A percentile compares a stretch with the other conserved stretches of the same genome.
Evolutionary conservation across 2,888 invertebrate genomes (phyloP).

Genomic region (Argynnis bischoffii): DNA sequence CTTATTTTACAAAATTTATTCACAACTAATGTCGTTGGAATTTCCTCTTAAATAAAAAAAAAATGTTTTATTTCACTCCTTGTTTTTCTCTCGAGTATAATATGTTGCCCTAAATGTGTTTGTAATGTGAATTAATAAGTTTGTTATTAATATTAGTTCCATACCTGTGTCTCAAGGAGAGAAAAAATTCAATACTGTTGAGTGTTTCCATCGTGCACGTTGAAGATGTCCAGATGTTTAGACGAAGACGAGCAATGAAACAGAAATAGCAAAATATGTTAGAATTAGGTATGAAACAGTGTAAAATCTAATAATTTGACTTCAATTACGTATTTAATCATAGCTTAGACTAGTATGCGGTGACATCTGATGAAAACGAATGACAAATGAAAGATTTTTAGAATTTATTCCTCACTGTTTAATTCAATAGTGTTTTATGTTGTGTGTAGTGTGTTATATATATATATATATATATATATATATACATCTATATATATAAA

Average conservation of each 20-base stretch:
- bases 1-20: neutral
- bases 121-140: constrained; percentile 11
- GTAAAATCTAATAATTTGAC: too few relatives aligned
- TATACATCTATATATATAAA: too few relatives aligned
- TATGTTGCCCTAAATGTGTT: constrained; percentile 1
- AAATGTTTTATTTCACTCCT: neutral
- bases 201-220: constrained; percentile 38
- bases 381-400: too few relatives aligned
- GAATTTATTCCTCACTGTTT: too few relatives aligned
- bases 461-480: too few relatives aligned
- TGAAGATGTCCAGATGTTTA: constrained; percentile 37
- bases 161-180: constrained; percentile 65
- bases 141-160: constrained; percentile 27
- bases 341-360: too few relatives aligned
- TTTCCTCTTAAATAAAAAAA: too few relatives aligned
- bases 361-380: too few relatives aligned
- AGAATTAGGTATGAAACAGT: constrained; percentile 23
- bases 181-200: constrained; percentile 62
- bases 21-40: too few relatives aligned
- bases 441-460: too few relatives aligned
- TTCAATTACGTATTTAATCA: too few relatives aligned
- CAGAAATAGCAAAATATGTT: constrained; percentile 44
- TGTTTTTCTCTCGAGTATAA: neutral
- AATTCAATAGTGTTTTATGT: too few relatives aligned
- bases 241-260: constrained; percentile 37